Evolutionary conservation across 1,140 invertebrate genomes (phyloP), one percentile per base, ranked within the genome.

Genomic region (Hydropsyche tenuis): DNA sequence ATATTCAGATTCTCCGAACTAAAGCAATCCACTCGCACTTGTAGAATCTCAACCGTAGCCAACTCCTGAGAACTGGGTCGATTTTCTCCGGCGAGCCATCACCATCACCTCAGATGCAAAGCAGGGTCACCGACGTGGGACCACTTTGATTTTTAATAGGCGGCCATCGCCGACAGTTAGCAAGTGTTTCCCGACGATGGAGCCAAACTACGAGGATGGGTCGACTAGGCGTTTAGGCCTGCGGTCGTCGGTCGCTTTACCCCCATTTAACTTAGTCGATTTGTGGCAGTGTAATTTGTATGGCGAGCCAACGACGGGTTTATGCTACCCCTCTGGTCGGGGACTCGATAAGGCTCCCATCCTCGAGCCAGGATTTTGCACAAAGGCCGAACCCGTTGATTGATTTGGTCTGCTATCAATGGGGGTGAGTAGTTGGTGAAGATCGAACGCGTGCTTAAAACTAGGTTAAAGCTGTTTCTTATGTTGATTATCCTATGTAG

Each of bases 221-320:
- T 69, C 45, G 46, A n/a, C n/a, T n/a, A 37, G 27, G 48, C 68
- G 48, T 70, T 70, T 70, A 70, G 68, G 68, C 16, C 25, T 56
- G 68, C 46, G 68, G 68, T 70, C 68, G 22, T 37, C 68, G 68
- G 68, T 70, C 68, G 68, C 48, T 56, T 70, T 56, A 42, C 68
- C 68, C 68, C 51, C 68, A 70, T 70, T 70, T 70, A 70, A 70
- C 68, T 70, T 70, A 70, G 68, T 70, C 68, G 68, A 70, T 70
- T 70, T 70, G 68, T 70, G 68, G 68, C 68, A 43, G 68, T 70
- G 68, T 70, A 70, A 70, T 70, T 70, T 70, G 68, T 70, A 70
- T 25, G 68, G 68, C 68, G 23, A 14, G 27, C 60, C 16, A 53
- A 16, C 60, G 23, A n/a, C 60, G 30, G 30, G 30, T 4, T 30